These are phyloP conservation scores for Paratrypauchen microcephalus DNA, from an alignment of 2,797 vertebrate species.

Conservation along the genomic window DNA sequence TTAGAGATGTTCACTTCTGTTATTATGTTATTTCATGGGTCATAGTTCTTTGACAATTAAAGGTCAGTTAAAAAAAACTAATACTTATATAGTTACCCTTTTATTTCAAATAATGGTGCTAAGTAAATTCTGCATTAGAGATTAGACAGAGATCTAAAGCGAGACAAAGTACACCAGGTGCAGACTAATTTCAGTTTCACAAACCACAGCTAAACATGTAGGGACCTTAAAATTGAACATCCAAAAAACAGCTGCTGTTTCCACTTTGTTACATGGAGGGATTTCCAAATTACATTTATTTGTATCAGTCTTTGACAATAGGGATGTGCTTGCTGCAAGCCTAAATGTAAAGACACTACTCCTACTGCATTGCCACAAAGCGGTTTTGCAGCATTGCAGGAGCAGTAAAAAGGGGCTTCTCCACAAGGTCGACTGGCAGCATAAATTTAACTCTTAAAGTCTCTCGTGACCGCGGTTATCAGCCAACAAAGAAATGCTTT, in stretches of 20 bases:
- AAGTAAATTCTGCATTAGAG: conserved; percentile 6
- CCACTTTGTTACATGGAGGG: not conserved
- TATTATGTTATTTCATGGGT: conserved; percentile 10
- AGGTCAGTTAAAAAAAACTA: no score
- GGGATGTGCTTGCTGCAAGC: conserved; percentile 53
- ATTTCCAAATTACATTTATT: not conserved
- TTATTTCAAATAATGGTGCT: conserved; percentile 11
- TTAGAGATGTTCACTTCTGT: not conserved
- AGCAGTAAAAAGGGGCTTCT: conserved; percentile 47
- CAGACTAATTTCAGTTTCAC: conserved; percentile 20
- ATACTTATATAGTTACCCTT: no score
- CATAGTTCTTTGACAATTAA: no score
- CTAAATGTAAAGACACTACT: conserved; percentile 28
- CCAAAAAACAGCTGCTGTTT: not conserved
- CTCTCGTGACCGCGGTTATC: conserved; percentile 7
- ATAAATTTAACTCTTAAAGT: conserved; percentile 6
- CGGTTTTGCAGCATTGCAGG: conserved; percentile 56
- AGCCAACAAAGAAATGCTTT: conserved; percentile 30
- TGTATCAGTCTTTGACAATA: not conserved
- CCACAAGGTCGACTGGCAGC: conserved; percentile 39
- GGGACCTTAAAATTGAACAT: conserved; percentile 5
- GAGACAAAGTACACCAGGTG: conserved; percentile 30
- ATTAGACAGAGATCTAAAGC: conserved; percentile 45
- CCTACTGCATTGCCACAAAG: conserved; percentile 64
- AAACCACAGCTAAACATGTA: conserved; percentile 12